Percentiles rank a stretch among this genome's conserved stretches.
phyloP scores from a whole-genome alignment of 2,888 invertebrate genomes.

The Lasioglossum villosulum region DNA sequence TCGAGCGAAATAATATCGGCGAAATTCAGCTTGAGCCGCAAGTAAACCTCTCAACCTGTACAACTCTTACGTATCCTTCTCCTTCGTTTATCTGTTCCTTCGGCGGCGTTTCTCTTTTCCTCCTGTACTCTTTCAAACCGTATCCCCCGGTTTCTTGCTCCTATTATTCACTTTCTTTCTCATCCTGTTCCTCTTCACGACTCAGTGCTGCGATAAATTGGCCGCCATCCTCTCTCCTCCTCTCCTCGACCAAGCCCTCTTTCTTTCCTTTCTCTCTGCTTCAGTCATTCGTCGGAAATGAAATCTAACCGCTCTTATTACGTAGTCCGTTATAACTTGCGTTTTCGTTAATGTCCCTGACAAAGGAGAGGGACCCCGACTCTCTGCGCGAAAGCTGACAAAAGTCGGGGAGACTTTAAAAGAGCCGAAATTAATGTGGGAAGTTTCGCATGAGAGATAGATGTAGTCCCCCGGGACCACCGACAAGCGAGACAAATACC shows the following conservation, averaged over 20 bases:
- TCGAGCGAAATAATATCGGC: conserved; percentile 46
- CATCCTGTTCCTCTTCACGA: conserved; percentile 29
- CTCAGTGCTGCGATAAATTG: conserved; percentile 66
- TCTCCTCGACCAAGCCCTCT: conserved; percentile 19
- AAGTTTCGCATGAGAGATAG: conserved; percentile 49
- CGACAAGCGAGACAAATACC: conserved; percentile 26
- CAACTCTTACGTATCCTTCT: background rate
- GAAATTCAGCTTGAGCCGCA: conserved; percentile 20
- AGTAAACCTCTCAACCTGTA: background rate
- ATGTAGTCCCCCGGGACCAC: conserved; percentile 18
- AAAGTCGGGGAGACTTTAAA: conserved; percentile 40
- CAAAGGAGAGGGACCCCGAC: conserved; percentile 33
- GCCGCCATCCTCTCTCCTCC: conserved; percentile 24
- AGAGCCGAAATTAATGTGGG: conserved; percentile 52
- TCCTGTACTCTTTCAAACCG: conserved; percentile 18
- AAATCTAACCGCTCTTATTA: conserved; percentile 64
- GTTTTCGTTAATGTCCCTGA: conserved; percentile 65
- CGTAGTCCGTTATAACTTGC: conserved; percentile 66
- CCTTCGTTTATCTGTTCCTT: conserved; percentile 3
- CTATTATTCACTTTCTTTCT: conserved; percentile 43
- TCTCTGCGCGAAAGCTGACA: conserved; percentile 30
- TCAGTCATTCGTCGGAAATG: conserved; percentile 50
- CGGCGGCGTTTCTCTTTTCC: background rate
- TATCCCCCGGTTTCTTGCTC: conserved; percentile 33
- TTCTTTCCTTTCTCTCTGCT: conserved; percentile 41